Evolutionary conservation across 1,140 invertebrate genomes (phyloP).

Genomic region (Ips typographus): DNA sequence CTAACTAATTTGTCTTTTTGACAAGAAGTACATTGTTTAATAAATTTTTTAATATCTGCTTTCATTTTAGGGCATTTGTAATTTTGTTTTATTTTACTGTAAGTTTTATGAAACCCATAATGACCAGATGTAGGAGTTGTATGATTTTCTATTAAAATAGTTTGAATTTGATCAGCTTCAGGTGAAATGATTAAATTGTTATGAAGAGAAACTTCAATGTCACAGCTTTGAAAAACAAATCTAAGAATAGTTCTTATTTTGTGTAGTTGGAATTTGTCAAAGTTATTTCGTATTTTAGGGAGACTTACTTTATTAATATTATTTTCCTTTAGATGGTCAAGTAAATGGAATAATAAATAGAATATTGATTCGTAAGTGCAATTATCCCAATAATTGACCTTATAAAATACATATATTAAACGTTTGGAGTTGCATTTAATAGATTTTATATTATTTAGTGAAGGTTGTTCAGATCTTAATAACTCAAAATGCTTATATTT

Average conservation of each 20-base stretch:
- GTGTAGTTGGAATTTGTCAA: no score
- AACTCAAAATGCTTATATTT: background rate
- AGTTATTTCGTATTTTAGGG: background rate
- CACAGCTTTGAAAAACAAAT: no score
- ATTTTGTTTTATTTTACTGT: conserved; percentile 15
- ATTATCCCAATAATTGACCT: conserved; percentile 1
- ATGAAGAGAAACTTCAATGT: no score
- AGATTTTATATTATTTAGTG: background rate
- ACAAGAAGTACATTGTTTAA: conserved; percentile 46
- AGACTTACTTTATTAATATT: background rate
- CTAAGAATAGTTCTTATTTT: no score
- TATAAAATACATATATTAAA: conserved; percentile 3
- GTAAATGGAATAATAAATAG: background rate
- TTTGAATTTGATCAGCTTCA: no score
- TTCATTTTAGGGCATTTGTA: conserved; percentile 44
- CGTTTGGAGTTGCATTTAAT: background rate
- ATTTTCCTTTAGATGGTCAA: background rate
- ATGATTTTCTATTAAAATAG: conserved; percentile 13
- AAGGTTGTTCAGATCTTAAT: background rate
- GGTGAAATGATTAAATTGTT: no score
- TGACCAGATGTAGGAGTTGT: conserved; percentile 5
- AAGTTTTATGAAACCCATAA: conserved; percentile 1
- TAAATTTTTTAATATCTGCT: conserved; percentile 43
- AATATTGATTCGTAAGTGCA: background rate
- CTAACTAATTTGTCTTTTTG: conserved; percentile 49